Percentiles rank a stretch among this genome's conserved stretches.
Conservation (phyloP, 2,797 vertebrate genomes). For the Pogonophryne albipinna region DNA sequence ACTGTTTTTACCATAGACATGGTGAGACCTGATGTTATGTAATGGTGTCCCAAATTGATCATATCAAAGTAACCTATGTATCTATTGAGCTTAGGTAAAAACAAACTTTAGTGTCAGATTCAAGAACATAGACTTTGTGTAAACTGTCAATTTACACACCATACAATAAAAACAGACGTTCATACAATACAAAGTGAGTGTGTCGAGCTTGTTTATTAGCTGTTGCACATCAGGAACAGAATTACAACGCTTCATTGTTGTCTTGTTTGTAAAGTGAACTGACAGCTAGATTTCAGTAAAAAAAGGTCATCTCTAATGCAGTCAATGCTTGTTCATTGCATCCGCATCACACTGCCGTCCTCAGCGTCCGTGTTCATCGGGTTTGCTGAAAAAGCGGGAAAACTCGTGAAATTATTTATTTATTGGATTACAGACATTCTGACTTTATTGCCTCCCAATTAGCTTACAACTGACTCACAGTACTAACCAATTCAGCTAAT, state of each 20-base stretch:
- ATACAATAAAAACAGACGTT: constrained; percentile 79
- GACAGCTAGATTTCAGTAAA: too few relatives aligned
- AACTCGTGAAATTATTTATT: not conserved
- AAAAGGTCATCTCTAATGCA: not conserved
- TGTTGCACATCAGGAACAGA: not conserved
- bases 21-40: constrained; percentile 60
- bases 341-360: constrained; percentile 3
- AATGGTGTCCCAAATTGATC: constrained; percentile 61
- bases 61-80: constrained; percentile 61
- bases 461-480: not conserved
- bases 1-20: constrained; percentile 64
- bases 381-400: constrained; percentile 51
- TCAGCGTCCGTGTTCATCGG: constrained; percentile 14
- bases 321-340: not conserved
- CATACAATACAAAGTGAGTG: constrained; percentile 45
- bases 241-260: not conserved
- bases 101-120: constrained; percentile 50
- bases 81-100: constrained; percentile 50
- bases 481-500: not conserved
- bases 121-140: constrained; percentile 60
- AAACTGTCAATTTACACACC: constrained; percentile 58
- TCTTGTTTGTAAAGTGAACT: not conserved
- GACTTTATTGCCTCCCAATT: not conserved
- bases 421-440: not conserved
- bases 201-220: constrained; percentile 40